Percentiles rank a stretch among this genome's conserved stretches.
These are phyloP conservation scores for Portevinia maculata DNA, from an alignment of 2,888 invertebrate species.

Conservation along the genomic window DNA sequence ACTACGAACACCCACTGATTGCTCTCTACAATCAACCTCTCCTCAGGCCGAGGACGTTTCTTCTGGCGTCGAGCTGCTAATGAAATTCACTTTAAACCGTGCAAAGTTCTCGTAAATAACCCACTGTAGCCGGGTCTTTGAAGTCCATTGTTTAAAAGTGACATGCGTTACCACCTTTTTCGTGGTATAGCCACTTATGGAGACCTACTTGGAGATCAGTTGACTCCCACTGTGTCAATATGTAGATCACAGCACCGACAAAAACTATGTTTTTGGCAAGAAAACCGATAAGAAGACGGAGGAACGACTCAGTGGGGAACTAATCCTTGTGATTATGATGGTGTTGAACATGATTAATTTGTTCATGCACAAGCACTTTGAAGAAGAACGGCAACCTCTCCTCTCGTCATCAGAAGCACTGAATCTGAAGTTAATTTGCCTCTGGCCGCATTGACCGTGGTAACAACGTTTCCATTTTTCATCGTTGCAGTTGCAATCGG, in stretches of 20 bases:
- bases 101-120: constrained; percentile 41
- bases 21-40: constrained; percentile 11
- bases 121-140: constrained; percentile 4
- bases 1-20: constrained; percentile 44
- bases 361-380: constrained; percentile 7
- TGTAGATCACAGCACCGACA: constrained; percentile 5
- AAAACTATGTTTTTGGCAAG: constrained; percentile 35
- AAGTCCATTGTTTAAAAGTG: constrained; percentile 52
- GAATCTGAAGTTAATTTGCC: constrained; percentile 35
- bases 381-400: background rate
- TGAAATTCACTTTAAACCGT: constrained; percentile 20
- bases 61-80: background rate
- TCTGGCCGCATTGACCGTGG: constrained; percentile 24
- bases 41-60: constrained; percentile 15
- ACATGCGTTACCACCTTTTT: constrained; percentile 53
- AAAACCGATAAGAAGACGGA: constrained; percentile 53
- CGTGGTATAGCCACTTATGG: constrained; percentile 53
- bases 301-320: constrained; percentile 15
- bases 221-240: constrained; percentile 29
- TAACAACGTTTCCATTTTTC: constrained; percentile 14
- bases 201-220: constrained; percentile 37
- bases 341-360: constrained; percentile 42
- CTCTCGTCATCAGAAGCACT: constrained; percentile 38
- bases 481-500: constrained; percentile 1
- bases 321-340: constrained; percentile 4